Percentiles rank a stretch among this genome's conserved stretches.
These are phyloP conservation scores for Brachionichthys hirsutus DNA, from an alignment of 2,113 vertebrate species.

Conservation along the genomic window DNA sequence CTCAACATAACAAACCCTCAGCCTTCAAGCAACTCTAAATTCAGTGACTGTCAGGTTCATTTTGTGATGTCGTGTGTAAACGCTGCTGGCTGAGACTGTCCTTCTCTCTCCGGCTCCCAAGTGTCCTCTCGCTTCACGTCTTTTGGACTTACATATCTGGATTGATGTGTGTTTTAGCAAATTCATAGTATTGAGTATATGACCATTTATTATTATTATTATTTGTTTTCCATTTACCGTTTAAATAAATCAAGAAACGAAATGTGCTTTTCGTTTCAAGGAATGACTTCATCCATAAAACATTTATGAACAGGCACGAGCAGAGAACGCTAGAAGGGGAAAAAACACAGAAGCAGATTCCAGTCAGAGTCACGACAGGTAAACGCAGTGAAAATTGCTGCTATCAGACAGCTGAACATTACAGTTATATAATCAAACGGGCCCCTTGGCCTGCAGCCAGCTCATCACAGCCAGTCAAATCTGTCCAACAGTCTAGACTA, in stretches of 20 bases:
- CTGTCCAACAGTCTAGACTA: slow-evolving; percentile 22
- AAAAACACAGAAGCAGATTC: slow-evolving; percentile 1
- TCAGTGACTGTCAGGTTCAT: slow-evolving; percentile 57
- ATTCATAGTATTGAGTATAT: neutral
- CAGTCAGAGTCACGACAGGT: slow-evolving; percentile 17
- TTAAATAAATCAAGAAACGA: neutral
- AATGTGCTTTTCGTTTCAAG: neutral
- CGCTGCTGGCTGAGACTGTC: slow-evolving; percentile 54
- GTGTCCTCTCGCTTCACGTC: slow-evolving; percentile 11
- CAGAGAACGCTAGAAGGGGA: neutral
- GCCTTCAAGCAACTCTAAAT: slow-evolving; percentile 50
- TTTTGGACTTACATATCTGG: slow-evolving; percentile 19
- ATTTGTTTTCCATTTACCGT: neutral
- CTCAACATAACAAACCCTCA: slow-evolving; percentile 29
- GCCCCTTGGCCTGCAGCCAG: slow-evolving; percentile 20
- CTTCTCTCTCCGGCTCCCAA: slow-evolving; percentile 26
- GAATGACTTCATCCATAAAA: neutral
- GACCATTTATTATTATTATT: neutral
- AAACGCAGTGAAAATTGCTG: slow-evolving; percentile 3
- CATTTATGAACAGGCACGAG: neutral
- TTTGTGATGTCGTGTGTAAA: slow-evolving; percentile 54
- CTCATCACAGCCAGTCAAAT: slow-evolving; percentile 37
- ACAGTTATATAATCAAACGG: slow-evolving; percentile 41
- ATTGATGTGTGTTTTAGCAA: slow-evolving; percentile 14
- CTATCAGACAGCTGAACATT: slow-evolving; percentile 32